phyloP scores from a whole-genome alignment of 1,140 invertebrate genomes.

The Aphaenogaster rudis region DNA sequence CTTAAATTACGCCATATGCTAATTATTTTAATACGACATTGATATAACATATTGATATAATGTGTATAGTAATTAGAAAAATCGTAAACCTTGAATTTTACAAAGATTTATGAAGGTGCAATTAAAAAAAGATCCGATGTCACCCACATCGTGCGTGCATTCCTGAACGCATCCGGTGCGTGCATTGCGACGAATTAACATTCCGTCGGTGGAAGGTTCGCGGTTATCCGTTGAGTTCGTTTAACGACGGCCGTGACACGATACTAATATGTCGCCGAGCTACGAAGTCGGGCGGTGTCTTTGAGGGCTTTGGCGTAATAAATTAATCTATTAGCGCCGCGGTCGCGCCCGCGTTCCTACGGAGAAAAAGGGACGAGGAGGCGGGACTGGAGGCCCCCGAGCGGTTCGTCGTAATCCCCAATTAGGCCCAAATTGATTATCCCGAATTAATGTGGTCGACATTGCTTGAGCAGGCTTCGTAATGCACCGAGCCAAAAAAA shows the following conservation, averaged over 20 bases:
- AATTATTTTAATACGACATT: neutral
- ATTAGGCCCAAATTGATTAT: conserved; percentile 86
- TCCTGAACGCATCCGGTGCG: conserved; percentile 30
- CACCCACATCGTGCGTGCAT: conserved; percentile 64
- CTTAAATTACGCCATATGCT: neutral
- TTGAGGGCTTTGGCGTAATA: conserved; percentile 84
- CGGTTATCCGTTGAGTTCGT: conserved; percentile 72
- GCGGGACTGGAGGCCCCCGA: conserved; percentile 7
- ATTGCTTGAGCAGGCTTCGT: conserved; percentile 30
- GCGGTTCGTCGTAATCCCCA: conserved; percentile 82
- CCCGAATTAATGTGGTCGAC: conserved; percentile 80
- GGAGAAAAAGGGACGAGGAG: conserved; percentile 46
- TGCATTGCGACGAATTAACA: conserved; percentile 79
- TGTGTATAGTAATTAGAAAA: neutral
- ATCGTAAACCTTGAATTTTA: neutral
- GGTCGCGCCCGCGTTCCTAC: conserved; percentile 73
- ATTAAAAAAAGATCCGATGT: conserved; percentile 11
- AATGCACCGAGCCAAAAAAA: conserved; percentile 51
- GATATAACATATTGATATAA: neutral
- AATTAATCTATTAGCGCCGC: conserved; percentile 86
- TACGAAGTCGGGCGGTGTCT: conserved; percentile 80
- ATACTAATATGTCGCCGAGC: conserved; percentile 83
- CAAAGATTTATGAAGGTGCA: neutral
- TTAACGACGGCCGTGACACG: conserved; percentile 80
- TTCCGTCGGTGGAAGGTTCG: conserved; percentile 79